These are phyloP conservation scores for Cheilosia vulpina DNA, from an alignment of 2,888 invertebrate species.

Conservation along the genomic window DNA sequence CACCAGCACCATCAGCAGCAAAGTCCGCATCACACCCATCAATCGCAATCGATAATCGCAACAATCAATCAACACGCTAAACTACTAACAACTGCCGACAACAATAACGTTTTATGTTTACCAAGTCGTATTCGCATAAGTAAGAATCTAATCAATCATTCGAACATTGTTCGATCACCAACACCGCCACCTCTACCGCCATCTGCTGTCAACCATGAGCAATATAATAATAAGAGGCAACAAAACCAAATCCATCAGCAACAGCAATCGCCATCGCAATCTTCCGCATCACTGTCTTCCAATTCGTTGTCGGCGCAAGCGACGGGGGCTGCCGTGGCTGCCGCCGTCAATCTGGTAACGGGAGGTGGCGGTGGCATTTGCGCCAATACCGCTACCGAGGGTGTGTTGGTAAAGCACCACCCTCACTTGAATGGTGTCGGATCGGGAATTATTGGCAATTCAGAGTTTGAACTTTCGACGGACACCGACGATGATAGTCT, in stretches of 20 bases:
- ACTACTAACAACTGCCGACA: slow-evolving; percentile 79
- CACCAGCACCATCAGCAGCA: slow-evolving; percentile 60
- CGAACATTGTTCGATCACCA: slow-evolving; percentile 79
- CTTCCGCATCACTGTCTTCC: slow-evolving; percentile 78
- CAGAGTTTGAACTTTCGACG: slow-evolving; percentile 88
- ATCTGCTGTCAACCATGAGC: slow-evolving; percentile 76
- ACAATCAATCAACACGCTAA: slow-evolving; percentile 82
- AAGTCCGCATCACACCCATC: slow-evolving; percentile 58
- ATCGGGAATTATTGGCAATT: slow-evolving; percentile 80
- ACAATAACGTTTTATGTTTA: slow-evolving; percentile 78
- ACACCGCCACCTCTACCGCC: slow-evolving; percentile 78
- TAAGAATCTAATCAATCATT: slow-evolving; percentile 81
- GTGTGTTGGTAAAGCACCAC: slow-evolving; percentile 71
- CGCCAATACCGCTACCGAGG: slow-evolving; percentile 68
- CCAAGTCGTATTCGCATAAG: slow-evolving; percentile 82
- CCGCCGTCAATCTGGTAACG: slow-evolving; percentile 64
- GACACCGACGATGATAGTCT: slow-evolving; percentile 89
- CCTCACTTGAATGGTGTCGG: slow-evolving; percentile 75
- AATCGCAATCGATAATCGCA: slow-evolving; percentile 80
- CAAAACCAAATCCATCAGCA: slow-evolving; percentile 75
- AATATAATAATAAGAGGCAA: slow-evolving; percentile 72
- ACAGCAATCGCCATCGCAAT: slow-evolving; percentile 79
- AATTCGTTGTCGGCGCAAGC: slow-evolving; percentile 67
- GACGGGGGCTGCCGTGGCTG: slow-evolving; percentile 66
- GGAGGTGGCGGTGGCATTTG: slow-evolving; percentile 28